Base-by-base conservation (phyloP, 2,888 invertebrate genomes). In the Hyposoter didymator region DNA sequence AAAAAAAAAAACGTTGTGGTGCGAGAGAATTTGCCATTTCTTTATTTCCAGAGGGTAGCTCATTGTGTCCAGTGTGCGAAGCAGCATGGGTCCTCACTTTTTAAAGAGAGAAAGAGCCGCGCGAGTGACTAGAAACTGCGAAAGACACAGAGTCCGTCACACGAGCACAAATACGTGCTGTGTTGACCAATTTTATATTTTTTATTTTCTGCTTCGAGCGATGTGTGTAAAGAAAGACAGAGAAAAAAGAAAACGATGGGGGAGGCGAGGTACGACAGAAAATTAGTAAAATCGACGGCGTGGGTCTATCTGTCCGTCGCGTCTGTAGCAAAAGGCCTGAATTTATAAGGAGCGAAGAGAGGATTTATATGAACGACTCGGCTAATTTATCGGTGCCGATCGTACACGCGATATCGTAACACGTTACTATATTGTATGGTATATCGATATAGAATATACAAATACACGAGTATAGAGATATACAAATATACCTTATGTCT, bases 351-450 rank as follows among this genome's bases (percentile, higher is more conserved):
- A 93, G 93, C 92, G 93, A 93, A 92, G 90, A 81, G 80, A 89
- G 90, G 91, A 93, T 93, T 93, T 93, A 93, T 93, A 90, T 87
- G 90, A 88, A 91, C 90, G 85, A 88, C 88, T 82, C 75, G 87
- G 91, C 93, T 92, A 84, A 93, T 93, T 93, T 93, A 93, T 93
- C 89, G 93, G 92, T 92, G 91, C 92, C 91, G 93, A 93, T 93
- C 92, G 91, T 87, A 89, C 90, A 91, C 90, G 92, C 90, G 93
- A 93, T 93, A 93, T 92, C 93, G 92, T 91, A 90, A 92, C 93
- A 92, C 90, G 92, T 78, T 59, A 12, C 74, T 78, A 78, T 47
- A 73, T 64, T 45, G 64, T 49, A 49, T 74, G 69, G 47, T 92
- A 79, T 79, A 79, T 79, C 49, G 66, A 79, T 79, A 79, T 72